Evolutionary conservation across 2,888 invertebrate species (phyloP).

Genomic region (Stenodema calcarata): DNA sequence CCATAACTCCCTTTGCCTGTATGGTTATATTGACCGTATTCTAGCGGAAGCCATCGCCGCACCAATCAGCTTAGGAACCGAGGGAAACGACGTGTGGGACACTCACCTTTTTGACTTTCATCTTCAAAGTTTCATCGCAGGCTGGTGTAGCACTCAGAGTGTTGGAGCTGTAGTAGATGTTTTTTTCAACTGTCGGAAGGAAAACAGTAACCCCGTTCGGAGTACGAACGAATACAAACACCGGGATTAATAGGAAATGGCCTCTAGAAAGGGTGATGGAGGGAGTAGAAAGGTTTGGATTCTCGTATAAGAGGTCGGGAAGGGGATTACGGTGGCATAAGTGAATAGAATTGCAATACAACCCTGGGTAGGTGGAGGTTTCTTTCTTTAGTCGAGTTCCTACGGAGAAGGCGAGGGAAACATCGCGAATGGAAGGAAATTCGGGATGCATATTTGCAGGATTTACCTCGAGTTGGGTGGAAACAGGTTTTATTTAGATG

Average conservation of each 20-base stretch:
- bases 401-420: not conserved
- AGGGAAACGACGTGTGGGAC: not conserved
- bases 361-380: not conserved
- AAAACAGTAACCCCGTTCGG: not conserved
- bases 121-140: not conserved
- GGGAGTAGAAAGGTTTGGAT: not conserved
- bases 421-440: not conserved
- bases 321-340: not conserved
- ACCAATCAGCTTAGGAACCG: too few relatives aligned
- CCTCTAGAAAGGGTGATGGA: not conserved
- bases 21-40: too few relatives aligned
- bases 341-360: slow-evolving; percentile 9
- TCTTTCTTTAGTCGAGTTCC: not conserved
- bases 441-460: too few relatives aligned
- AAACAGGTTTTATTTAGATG: too few relatives aligned
- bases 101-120: too few relatives aligned
- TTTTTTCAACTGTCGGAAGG: not conserved
- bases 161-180: not conserved
- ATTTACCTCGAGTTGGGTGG: too few relatives aligned
- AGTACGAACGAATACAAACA: not conserved
- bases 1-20: too few relatives aligned
- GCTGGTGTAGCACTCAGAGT: not conserved
- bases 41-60: too few relatives aligned
- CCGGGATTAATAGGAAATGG: slow-evolving; percentile 17
- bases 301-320: not conserved